Evolutionary conservation across 2,113 vertebrate genomes (phyloP).

Genomic region (Misgurnus anguillicaudatus): DNA sequence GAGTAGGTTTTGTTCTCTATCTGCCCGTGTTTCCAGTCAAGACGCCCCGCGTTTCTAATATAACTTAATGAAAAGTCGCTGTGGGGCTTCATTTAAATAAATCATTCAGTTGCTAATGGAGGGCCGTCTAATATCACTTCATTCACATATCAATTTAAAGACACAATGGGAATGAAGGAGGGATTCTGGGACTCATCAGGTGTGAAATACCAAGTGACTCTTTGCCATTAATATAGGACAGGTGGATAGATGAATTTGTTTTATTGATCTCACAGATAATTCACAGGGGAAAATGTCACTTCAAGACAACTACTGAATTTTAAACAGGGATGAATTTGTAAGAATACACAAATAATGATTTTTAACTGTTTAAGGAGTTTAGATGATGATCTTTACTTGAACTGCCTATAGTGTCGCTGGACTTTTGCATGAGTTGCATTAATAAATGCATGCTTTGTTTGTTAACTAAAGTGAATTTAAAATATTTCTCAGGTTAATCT

Average conservation of each 20-base stretch:
- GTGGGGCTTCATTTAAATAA: slow-evolving; percentile 58
- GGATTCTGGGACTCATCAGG: slow-evolving; percentile 42
- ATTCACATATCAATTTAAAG: slow-evolving; percentile 51
- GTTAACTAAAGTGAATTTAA: too few relatives aligned
- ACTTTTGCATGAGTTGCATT: too few relatives aligned
- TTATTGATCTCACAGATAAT: not conserved
- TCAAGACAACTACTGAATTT: too few relatives aligned
- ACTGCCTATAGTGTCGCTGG: too few relatives aligned
- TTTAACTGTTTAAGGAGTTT: too few relatives aligned
- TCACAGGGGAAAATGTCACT: not conserved
- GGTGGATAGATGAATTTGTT: slow-evolving; percentile 29
- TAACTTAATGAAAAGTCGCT: slow-evolving; percentile 48
- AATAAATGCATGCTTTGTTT: too few relatives aligned
- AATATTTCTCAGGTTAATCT: too few relatives aligned
- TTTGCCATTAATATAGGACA: slow-evolving; percentile 30
- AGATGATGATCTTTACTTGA: too few relatives aligned
- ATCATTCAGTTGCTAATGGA: slow-evolving; percentile 50
- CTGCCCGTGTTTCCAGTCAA: not conserved
- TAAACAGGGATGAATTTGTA: not conserved
- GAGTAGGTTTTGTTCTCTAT: not conserved
- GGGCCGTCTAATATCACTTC: slow-evolving; percentile 43
- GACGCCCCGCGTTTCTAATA: slow-evolving; percentile 24
- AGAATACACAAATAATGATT: not conserved
- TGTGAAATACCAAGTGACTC: slow-evolving; percentile 43
- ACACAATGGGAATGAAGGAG: slow-evolving; percentile 46